Base-by-base conservation (phyloP, 2,113 vertebrate species). In the Trematomus loennbergii region DNA sequence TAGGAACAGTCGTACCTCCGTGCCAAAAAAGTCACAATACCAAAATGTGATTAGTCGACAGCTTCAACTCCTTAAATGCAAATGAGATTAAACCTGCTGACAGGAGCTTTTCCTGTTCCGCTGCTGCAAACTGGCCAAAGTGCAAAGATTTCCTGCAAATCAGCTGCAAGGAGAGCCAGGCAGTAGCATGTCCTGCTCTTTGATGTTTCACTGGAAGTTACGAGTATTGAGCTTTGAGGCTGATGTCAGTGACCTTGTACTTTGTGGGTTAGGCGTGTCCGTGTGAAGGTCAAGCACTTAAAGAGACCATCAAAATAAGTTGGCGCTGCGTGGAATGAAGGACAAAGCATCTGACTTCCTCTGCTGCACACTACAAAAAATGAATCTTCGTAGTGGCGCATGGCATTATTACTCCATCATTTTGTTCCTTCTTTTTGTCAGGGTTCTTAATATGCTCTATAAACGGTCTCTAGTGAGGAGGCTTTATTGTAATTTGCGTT, bases 1-100 rank as follows among this genome's bases (percentile, higher is more conserved):
- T 49, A 52, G 29, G 40, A 49, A 76, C 2, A 29, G 18, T 17
- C 1, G 2, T 25, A 53, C 48, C 52, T 48, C 53, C 52, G 11
- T 55, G 62, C 45, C 58, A 59, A 20, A 55, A 54, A 66, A 82
- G 36, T 67, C 68, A 58, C 57, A 69, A 80, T 68, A 52, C 17
- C 17, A 16, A 68, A 88, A 86, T 72, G 22, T 84, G 68, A 74
- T 87, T 57, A 79, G 74, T 79, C 67, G 67, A 83, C 82, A 81
- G 16, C 66, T 83, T 72, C 36, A 68, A 54, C 57, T 75, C 18
- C 69, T 73, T 72, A 25, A 78, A 83, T 87, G 81, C 54, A 75
- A 84, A 87, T 82, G 40, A 86, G 63, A 29, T 48, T 3, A 76
- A 90, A 86, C 12, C 66, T 88, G 88, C 80, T 88, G 86, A 90